Conservation (phyloP, 2,888 invertebrate genomes). For the Pilophorus perplexus region DNA sequence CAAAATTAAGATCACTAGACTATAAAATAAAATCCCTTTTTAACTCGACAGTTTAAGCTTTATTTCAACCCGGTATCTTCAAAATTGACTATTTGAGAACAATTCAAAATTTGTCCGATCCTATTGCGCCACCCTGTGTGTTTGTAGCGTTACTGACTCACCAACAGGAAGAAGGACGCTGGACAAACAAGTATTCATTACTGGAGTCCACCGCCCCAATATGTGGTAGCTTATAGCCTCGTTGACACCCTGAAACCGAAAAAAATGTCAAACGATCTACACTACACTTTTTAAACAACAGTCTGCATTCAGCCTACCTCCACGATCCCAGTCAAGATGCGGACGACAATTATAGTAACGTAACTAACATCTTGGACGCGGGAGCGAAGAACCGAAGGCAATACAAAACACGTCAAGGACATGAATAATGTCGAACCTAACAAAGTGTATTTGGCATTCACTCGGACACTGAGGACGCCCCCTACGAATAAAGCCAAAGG, state of each 20-base stretch:
- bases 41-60: no score
- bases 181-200: slow-evolving; percentile 10
- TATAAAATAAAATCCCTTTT: no score
- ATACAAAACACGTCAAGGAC: slow-evolving; percentile 7
- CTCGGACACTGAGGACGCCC: slow-evolving; percentile 8
- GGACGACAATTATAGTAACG: not conserved
- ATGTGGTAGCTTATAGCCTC: slow-evolving; percentile 26
- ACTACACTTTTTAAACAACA: no score
- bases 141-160: no score
- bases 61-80: no score
- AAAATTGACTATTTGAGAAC: no score
- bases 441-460: slow-evolving; percentile 24
- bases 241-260: slow-evolving; percentile 22
- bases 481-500: slow-evolving; percentile 7
- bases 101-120: no score
- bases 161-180: not conserved
- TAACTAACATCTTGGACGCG: slow-evolving; percentile 9
- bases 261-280: no score
- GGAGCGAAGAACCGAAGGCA: slow-evolving; percentile 15
- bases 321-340: slow-evolving; percentile 3
- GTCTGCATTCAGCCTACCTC: slow-evolving; percentile 24
- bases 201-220: slow-evolving; percentile 15
- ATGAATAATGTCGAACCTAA: slow-evolving; percentile 13
- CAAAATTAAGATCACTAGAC: no score
- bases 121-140: no score